These are phyloP conservation scores for Phylloscopus collybita DNA, from an alignment of 2,797 vertebrate species.

Conservation along the genomic window DNA sequence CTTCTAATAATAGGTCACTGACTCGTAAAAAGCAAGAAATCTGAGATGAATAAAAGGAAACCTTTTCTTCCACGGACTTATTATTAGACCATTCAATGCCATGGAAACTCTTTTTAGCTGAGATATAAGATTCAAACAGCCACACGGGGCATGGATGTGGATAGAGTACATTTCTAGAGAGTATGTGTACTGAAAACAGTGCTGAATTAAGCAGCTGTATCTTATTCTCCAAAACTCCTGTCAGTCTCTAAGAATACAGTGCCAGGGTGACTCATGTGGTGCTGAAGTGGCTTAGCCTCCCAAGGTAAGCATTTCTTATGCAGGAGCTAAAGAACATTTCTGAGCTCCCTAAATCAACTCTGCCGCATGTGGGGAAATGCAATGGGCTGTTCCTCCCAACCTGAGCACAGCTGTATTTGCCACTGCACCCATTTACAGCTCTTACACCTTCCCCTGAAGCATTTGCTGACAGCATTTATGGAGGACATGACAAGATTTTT, in stretches of 20 bases:
- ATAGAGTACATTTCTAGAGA: neutral
- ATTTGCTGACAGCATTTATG: neutral
- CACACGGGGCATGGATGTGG: neutral
- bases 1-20: constrained; percentile 12
- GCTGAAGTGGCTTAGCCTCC: neutral
- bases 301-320: neutral
- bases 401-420: neutral
- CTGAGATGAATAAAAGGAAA: neutral
- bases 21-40: neutral
- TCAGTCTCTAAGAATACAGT: neutral
- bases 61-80: neutral
- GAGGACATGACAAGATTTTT: neutral
- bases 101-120: constrained; percentile 32
- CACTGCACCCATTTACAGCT: neutral
- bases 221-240: neutral
- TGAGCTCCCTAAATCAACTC: neutral
- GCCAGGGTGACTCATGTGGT: neutral
- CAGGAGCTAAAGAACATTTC: neutral
- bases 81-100: constrained; percentile 6
- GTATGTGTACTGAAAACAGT: neutral
- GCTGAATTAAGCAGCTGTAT: neutral
- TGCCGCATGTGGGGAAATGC: rapidly evolving
- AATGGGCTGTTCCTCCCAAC: neutral
- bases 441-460: neutral
- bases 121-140: neutral